Evolutionary conservation across 2,797 vertebrate species (phyloP).

Genomic region (Spea hammondii): DNA sequence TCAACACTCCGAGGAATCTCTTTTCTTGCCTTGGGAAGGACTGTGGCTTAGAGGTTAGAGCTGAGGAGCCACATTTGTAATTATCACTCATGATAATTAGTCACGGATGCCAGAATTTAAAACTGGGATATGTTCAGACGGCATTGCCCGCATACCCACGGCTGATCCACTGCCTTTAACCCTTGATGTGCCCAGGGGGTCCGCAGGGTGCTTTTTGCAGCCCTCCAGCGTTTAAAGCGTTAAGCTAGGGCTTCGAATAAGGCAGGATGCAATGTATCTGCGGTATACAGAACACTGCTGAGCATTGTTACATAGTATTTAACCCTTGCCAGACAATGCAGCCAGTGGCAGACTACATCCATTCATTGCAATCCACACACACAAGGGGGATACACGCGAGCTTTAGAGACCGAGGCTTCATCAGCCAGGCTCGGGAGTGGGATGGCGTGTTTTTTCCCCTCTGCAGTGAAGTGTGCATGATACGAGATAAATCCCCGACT

Average conservation of each 20-base stretch:
- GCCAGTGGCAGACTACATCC: background rate
- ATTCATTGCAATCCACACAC: background rate
- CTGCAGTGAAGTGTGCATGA: conserved; percentile 14
- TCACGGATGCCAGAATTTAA: conserved; percentile 10
- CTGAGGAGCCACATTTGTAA: conserved; percentile 10
- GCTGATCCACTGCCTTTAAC: background rate
- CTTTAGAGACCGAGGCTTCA: background rate
- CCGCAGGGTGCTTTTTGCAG: background rate
- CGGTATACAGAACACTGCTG: background rate
- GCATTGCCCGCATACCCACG: conserved; percentile 6
- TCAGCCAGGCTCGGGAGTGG: background rate
- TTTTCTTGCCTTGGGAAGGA: conserved; percentile 13
- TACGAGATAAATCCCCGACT: conserved; percentile 1
- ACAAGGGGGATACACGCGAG: background rate
- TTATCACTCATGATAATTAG: conserved; percentile 25
- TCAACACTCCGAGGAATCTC: conserved; percentile 37
- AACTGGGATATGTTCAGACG: background rate
- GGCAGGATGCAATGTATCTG: conserved; percentile 7
- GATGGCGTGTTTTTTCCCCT: background rate
- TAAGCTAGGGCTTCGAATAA: background rate
- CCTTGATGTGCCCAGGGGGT: background rate
- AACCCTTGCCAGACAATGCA: background rate
- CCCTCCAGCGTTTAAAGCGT: background rate
- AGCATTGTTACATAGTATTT: conserved; percentile 13
- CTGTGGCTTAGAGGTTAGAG: conserved; percentile 28